Evolutionary conservation across 2,113 vertebrate species (phyloP).

Genomic region (Pluvialis apricaria): DNA sequence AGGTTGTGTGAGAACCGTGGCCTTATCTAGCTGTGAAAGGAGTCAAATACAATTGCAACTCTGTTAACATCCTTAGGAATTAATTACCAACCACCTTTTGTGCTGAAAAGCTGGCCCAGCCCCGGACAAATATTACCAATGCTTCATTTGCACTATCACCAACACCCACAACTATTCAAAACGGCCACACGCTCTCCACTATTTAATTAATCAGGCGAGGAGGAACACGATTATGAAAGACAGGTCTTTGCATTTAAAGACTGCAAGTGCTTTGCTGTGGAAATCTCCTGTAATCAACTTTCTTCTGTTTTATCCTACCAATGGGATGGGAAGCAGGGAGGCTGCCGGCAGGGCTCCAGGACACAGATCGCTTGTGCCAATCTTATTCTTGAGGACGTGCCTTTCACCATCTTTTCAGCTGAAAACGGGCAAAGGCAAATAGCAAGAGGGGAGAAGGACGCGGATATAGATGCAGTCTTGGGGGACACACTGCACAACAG

Average conservation of each 20-base stretch:
- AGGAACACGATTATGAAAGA: background rate
- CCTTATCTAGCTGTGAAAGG: background rate
- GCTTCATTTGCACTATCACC: background rate
- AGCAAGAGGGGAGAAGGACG: background rate
- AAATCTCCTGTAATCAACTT: background rate
- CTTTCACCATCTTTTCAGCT: background rate
- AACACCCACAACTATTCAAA: background rate
- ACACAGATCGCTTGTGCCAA: background rate
- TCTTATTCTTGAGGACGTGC: background rate
- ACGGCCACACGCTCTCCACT: background rate
- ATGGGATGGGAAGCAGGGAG: background rate
- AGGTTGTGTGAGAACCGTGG: background rate
- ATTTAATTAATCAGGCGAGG: background rate
- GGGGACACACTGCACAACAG: accelerated
- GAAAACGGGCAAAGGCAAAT: background rate
- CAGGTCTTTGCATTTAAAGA: background rate
- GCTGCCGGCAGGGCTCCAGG: background rate
- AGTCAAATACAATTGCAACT: background rate
- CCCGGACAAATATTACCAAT: background rate
- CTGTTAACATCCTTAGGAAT: background rate
- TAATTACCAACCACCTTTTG: background rate
- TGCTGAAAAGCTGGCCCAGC: background rate
- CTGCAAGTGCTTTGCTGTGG: background rate
- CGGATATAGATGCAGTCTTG: background rate
- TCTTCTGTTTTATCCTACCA: background rate